A percentile compares a stretch with the other conserved stretches of the same genome.
phyloP scores from a whole-genome alignment of 2,797 vertebrate species.

The Notamacropus eugenii region DNA sequence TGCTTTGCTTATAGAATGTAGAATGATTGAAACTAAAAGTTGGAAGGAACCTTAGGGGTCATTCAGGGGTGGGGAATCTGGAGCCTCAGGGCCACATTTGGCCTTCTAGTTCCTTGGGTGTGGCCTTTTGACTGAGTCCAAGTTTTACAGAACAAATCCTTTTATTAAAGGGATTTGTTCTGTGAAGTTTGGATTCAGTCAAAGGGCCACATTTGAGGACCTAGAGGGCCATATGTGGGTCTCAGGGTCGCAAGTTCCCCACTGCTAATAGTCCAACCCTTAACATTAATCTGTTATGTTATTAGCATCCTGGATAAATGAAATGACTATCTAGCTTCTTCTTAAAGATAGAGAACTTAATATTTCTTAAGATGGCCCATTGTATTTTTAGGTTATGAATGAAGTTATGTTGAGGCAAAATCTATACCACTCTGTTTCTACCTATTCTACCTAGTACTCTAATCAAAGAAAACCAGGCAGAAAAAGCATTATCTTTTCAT shows the following conservation, averaged over 20 bases:
- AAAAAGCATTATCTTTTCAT: not conserved
- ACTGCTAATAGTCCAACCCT: not conserved
- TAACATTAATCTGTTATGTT: not conserved
- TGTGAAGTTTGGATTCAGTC: too few relatives aligned
- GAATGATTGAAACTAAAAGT: not conserved
- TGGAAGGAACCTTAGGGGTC: not conserved
- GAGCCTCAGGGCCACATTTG: too few relatives aligned
- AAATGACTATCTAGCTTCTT: not conserved
- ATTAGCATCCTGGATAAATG: not conserved
- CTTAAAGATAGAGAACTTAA: not conserved
- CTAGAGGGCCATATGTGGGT: too few relatives aligned
- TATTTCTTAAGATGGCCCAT: not conserved
- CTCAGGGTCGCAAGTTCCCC: too few relatives aligned
- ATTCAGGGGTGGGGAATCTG: too few relatives aligned
- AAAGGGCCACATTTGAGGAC: too few relatives aligned
- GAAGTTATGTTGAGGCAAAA: not conserved
- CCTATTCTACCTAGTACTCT: not conserved
- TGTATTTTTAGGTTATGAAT: not conserved
- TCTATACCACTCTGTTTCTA: not conserved
- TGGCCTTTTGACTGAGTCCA: too few relatives aligned
- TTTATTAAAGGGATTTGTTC: too few relatives aligned
- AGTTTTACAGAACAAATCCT: too few relatives aligned
- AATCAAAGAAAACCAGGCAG: not conserved
- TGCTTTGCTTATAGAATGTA: not conserved
- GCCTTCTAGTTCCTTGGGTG: too few relatives aligned